Base-by-base conservation (phyloP, 2,113 vertebrate genomes). In the Tachycineta bicolor region DNA sequence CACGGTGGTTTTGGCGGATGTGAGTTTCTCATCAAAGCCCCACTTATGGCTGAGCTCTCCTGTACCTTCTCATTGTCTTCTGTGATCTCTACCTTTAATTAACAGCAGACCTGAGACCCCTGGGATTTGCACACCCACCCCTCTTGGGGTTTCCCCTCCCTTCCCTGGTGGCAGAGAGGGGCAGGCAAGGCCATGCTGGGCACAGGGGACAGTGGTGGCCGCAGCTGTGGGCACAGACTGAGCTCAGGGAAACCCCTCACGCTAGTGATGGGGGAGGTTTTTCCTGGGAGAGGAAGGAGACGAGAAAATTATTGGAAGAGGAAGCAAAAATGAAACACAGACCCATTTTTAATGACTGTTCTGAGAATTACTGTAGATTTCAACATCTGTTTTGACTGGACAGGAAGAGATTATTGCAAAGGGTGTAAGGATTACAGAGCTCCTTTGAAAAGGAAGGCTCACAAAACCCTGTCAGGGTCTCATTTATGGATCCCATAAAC, bases 231-330 rank as follows among this genome's bases (percentile, higher is more conserved):
- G 55, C 62, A 68, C 6, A 31, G 41, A 7, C 70, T 74, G 26
- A 37, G 59, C 43, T 58, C 50, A 34, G 73, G 5, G 9, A 22
- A 64, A 12, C 8, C 11, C 2, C 2, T 78, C 50, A 20, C 0
- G 0, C 49, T 50, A 26, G 14, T 0, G 3, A 10, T 6, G 17
- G 7, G 12, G 20, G 12, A 70, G n/a, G 15, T 5, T 53, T 70
- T 16, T 26, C 28, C 68, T 58, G 52, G 23, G 43, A 89, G 4
- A 43, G 10, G 12, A 80, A 43, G 4, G 10, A 64, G 67, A 50
- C n/a, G 43, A 60, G 14, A 33, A 86, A 90, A 59, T 16, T 22
- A 17, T 76, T 44, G 59, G 26, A 70, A 80, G 26, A 80, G 55
- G 83, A 94, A 90, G 33, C 8, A 46, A 56, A 89, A 90, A 39